Base-by-base conservation (phyloP, 2,113 vertebrate genomes). In the Syrmaticus mikado region DNA sequence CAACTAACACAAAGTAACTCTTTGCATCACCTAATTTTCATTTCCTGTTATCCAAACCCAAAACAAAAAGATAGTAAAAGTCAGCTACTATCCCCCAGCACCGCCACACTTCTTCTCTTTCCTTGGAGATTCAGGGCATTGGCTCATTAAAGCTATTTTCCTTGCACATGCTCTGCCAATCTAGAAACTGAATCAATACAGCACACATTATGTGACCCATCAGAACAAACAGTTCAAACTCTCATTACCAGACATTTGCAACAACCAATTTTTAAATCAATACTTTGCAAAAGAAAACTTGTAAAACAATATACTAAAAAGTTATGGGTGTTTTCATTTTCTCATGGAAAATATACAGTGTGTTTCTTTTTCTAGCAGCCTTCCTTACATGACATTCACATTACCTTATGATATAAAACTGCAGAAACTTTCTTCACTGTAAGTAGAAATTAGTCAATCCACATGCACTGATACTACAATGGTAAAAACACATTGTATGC, bases 181-280 rank as follows among this genome's bases (percentile, higher is more conserved):
- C 25, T 66, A 85, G 27, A 48, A 43, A 65, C 3, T 19, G 67
- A 85, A 93, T 95, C 82, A 92, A 92, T 90, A 85, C 3, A 21
- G 75, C 82, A 57, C 21, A 82, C 75, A 79, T 73, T 66, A 45
- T 36, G 12, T 83, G 82, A 94, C 75, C 55, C 43, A 77, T 71
- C 43, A 82, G 78, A 92, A 81, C 58, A 94, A 93, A 66, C 28
- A 87, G 72, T 71, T 93, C 82, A 85, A 70, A 77, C 22, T 76
- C 46, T 87, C 30, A 74, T 92, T 96, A 91, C 71, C 72, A 85
- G 65, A 68, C 70, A 53, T 78, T 87, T 43, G 24, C 55, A 53
- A 57, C 22, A 75, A 71, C 22, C 4, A 6, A 60, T 60, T 74
- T 89, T 82, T 87, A 80, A 28, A 50, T 95, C 94, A 89, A 89